These are phyloP conservation scores for Cyphotilapia sp. DNA, from an alignment of 2,113 vertebrate species.

Conservation along the genomic window DNA sequence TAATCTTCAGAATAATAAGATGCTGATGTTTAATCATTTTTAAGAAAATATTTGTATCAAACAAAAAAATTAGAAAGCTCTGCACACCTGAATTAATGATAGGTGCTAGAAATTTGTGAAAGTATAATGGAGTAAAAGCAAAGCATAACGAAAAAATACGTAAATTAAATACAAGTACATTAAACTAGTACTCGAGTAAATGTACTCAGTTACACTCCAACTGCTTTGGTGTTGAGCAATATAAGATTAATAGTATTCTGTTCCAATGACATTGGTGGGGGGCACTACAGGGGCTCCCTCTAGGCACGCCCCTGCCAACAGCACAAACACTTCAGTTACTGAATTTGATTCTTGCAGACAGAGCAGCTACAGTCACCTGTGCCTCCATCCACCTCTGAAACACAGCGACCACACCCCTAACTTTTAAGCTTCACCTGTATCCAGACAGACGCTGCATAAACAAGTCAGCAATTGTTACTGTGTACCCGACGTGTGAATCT, in stretches of 20 bases:
- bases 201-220: background rate
- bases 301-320: background rate
- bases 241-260: background rate
- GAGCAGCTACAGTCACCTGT: background rate
- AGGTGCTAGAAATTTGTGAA: background rate
- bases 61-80: background rate
- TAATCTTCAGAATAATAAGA: background rate
- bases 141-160: fast-evolving
- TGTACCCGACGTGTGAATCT: background rate
- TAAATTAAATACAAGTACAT: background rate
- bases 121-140: background rate
- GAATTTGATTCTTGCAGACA: background rate
- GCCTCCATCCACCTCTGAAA: background rate
- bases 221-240: background rate
- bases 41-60: background rate
- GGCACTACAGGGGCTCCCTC: background rate
- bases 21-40: background rate
- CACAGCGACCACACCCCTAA: background rate
- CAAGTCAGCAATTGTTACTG: background rate
- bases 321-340: background rate
- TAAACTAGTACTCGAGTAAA: background rate
- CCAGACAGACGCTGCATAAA: background rate
- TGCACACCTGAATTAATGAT: background rate
- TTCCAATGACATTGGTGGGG: background rate
- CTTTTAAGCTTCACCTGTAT: background rate